Evolutionary conservation across 2,888 invertebrate genomes (phyloP), one percentile per base, ranked within the genome.

Genomic region (Carpatolechia fugitivella): DNA sequence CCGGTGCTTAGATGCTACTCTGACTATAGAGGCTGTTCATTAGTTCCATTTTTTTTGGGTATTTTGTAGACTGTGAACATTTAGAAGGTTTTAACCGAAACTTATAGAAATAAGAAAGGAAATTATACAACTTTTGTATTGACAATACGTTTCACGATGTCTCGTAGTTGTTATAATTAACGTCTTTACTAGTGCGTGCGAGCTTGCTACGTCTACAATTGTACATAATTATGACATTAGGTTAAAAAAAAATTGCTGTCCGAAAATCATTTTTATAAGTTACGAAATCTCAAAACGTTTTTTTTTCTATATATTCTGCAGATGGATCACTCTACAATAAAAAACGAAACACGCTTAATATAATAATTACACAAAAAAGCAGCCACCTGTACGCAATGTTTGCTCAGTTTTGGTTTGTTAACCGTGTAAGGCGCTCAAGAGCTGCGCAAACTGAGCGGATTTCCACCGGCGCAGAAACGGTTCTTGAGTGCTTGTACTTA

Each of bases 391-490:
- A 46, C 29, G 6, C 13, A 29, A 13, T 11, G 18, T 46, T 29
- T 20, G 24, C 11, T 24, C 24, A 24, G 46, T 46, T 24, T 14
- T 20, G 46, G 29, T 24, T 57, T 57, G 53, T 59, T 57, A 57
- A 57, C 56, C 18, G 54, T 53, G 56, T 65, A 61, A 63, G 65
- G 60, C 49, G 41, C 41, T 38, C 58, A 35, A 56, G 58, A 54
- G 56, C 29, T 53, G 18, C 46, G 56, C 53, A 36, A 59, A 59
- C 48, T 47, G 20, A 14, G 31, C 20, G 44, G 53, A 53, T 55
- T 60, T 60, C 56, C 56, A 60, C 57, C 50, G 57, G 36, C 31
- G 41, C 38, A 54, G 49, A 49, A 49, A 54, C 54, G 40, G 54
- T 49, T 54, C 1, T 33, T 29, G 33, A 13, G 14, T 31, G 40